Conservation (phyloP, 2,888 invertebrate genomes). For the Unio delphinus region DNA sequence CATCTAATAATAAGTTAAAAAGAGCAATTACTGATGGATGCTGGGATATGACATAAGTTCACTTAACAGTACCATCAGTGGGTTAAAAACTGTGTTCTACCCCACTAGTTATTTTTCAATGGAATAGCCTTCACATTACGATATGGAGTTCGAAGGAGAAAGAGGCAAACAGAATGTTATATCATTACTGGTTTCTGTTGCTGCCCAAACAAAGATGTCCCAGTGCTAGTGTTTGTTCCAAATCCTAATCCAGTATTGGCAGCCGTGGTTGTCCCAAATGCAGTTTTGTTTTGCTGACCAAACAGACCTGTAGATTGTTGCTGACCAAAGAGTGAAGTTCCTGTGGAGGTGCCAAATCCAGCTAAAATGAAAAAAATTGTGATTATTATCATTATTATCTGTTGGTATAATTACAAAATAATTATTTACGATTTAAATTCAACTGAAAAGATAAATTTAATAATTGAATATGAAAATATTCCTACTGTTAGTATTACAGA, state of each 20-base stretch:
- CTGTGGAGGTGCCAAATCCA: slow-evolving; percentile 46
- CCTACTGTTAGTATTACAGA: neutral
- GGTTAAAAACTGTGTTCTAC: too few relatives aligned
- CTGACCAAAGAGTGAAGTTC: slow-evolving; percentile 70
- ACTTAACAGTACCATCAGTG: too few relatives aligned
- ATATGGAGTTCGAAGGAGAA: too few relatives aligned
- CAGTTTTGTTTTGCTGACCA: slow-evolving; percentile 34
- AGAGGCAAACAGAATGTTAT: neutral
- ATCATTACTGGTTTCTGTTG: slow-evolving; percentile 15
- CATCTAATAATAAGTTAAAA: too few relatives aligned
- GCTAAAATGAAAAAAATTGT: slow-evolving; percentile 11
- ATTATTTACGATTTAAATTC: too few relatives aligned
- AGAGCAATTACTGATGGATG: too few relatives aligned
- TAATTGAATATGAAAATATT: neutral
- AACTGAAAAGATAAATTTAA: neutral
- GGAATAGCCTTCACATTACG: too few relatives aligned
- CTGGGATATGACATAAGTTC: too few relatives aligned
- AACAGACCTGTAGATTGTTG: slow-evolving; percentile 25
- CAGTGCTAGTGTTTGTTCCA: slow-evolving; percentile 36
- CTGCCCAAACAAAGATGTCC: slow-evolving; percentile 49
- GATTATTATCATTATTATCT: neutral
- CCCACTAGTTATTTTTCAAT: too few relatives aligned
- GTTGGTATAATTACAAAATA: neutral
- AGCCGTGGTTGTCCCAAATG: slow-evolving; percentile 54
- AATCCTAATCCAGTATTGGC: slow-evolving; percentile 34